A percentile compares a stretch with the other conserved stretches of the same genome.
These are phyloP conservation scores for Lethocerus indicus DNA, from an alignment of 1,140 invertebrate species.

Conservation along the genomic window DNA sequence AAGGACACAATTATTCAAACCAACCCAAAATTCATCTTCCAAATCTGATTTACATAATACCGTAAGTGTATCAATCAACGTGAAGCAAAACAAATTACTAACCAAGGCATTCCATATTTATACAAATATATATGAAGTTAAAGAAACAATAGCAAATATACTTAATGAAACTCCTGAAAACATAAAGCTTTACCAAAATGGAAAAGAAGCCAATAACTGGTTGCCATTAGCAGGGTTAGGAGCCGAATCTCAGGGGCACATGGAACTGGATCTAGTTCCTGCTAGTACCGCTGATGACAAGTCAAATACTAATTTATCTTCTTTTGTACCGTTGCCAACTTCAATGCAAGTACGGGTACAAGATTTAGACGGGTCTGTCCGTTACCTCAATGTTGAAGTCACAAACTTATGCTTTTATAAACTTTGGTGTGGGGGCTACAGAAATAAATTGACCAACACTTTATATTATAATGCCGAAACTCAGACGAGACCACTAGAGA, in stretches of 20 bases:
- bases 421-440: neutral
- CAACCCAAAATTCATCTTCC: too few species aligned
- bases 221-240: neutral
- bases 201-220: neutral
- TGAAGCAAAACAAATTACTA: neutral
- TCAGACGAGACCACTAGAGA: neutral
- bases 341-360: neutral
- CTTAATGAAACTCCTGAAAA: neutral
- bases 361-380: neutral
- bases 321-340: too few species aligned
- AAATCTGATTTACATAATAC: too few species aligned
- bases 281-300: too few species aligned
- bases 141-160: neutral
- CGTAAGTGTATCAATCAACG: neutral
- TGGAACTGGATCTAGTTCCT: neutral
- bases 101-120: neutral
- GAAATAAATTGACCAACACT: neutral
- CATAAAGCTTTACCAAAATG: neutral
- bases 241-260: neutral
- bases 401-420: neutral
- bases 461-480: neutral
- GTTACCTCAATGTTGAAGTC: neutral
- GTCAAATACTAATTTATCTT: too few species aligned
- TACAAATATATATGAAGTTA: neutral
- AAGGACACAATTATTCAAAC: too few species aligned